Evolutionary conservation across 37 sponge, comb jelly and placozoan species (phyloP).

Genomic region (Aphrocallistes beatrix): DNA sequence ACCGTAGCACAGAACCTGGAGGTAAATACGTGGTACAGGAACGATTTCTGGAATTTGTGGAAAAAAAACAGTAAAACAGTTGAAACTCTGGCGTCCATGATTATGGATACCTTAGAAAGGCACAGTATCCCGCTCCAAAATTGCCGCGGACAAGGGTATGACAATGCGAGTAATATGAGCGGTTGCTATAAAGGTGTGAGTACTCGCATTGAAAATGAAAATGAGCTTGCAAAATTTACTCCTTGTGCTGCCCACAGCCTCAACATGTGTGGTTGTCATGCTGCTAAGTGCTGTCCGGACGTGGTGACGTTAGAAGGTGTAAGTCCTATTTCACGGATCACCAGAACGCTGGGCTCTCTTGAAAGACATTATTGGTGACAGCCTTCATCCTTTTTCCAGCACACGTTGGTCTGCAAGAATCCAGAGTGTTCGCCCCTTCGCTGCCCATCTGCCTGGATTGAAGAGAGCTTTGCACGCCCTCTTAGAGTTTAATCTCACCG

Average conservation of each 20-base stretch:
- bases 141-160: conserved; percentile 1
- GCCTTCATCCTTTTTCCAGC: conserved; percentile 7
- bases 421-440: conserved; percentile 21
- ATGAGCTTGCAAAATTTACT: neutral
- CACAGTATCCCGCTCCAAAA: neutral
- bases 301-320: conserved; percentile 18
- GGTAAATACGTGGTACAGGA: neutral
- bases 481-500: neutral
- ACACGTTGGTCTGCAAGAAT: conserved; percentile 19
- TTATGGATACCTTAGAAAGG: neutral
- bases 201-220: neutral
- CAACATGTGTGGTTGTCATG: neutral
- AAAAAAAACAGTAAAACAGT: neutral
- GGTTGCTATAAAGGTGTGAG: neutral
- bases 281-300: neutral
- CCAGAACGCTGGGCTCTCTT: conserved; percentile 19
- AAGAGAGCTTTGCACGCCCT: conserved; percentile 4
- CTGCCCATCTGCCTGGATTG: conserved; percentile 9
- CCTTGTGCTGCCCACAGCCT: conserved; percentile 15
- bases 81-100: neutral
- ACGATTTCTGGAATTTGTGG: neutral
- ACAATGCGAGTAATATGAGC: conserved; percentile 2
- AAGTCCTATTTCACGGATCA: conserved; percentile 11
- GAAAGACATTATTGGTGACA: conserved; percentile 17
- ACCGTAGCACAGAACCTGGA: neutral